Evolutionary conservation across 2,113 vertebrate species (phyloP).

Genomic region (Mohoua ochrocephala): DNA sequence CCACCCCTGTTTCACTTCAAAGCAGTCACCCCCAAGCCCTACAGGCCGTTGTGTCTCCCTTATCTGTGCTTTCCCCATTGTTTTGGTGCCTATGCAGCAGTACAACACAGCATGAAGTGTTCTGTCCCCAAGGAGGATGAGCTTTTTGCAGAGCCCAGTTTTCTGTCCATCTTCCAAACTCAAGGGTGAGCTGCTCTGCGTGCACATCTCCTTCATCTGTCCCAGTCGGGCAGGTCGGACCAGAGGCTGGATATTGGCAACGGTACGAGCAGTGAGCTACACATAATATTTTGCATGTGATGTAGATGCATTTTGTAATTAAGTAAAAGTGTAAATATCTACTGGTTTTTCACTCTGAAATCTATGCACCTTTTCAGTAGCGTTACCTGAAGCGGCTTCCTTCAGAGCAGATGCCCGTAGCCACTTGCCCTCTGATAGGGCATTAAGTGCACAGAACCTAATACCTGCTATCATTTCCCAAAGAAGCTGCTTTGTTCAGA

Average conservation of each 20-base stretch:
- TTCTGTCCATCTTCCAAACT: background rate
- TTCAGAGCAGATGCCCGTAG: background rate
- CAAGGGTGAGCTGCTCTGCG: background rate
- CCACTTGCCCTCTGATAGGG: background rate
- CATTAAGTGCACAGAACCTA: background rate
- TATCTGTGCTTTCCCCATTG: background rate
- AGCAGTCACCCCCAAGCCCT: background rate
- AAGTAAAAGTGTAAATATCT: background rate
- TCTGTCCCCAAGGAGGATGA: background rate
- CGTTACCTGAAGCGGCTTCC: background rate
- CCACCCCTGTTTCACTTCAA: background rate
- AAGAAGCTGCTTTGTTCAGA: background rate
- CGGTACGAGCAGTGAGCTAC: background rate
- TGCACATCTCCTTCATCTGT: background rate
- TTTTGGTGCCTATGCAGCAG: background rate
- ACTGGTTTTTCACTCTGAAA: background rate
- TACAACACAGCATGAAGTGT: background rate
- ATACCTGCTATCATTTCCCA: background rate
- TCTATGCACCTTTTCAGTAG: background rate
- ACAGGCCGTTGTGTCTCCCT: background rate
- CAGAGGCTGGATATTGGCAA: background rate
- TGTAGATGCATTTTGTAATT: background rate
- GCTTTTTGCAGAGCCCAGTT: background rate
- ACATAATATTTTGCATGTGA: background rate
- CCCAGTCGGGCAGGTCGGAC: accelerated